Evolutionary conservation across 2,113 vertebrate species (phyloP), one percentile per base, ranked within the genome.

Genomic region (Dissostichus mawsoni): DNA sequence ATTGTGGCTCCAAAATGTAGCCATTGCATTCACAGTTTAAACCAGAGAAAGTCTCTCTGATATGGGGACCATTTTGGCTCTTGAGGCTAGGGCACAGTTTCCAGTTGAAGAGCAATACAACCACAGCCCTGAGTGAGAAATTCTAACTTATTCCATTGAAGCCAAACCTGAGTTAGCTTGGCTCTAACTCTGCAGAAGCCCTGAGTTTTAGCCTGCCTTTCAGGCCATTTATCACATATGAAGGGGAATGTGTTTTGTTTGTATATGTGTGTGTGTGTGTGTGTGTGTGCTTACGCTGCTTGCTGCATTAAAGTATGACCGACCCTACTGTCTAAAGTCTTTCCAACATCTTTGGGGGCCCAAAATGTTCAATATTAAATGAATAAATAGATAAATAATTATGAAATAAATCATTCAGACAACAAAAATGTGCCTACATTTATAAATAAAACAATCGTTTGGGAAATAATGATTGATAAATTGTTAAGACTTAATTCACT

Each of bases 111-210:
- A 70, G 80, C 41, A 52, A 78, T 63, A 83, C 72, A 66, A 88
- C 84, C 87, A 72, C 85, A 89, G 75, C 88, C 90, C 92, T 90
- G 90, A 90, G 89, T 79, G 80, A 87, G 76, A 79, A 80, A 82
- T 73, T 81, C 74, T 23, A 55, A 73, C 82, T 57, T 76, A 59
- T 64, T 85, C 86, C 67, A 76, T 79, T 73, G 7, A 84, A 87
- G 80, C 85, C 83, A 86, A 87, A 90, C 87, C 90, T 90, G 93
- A 91, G 92, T 85, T 87, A 83, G 86, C 84, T 71, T 5, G 29
- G 86, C 83, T 82, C 78, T 88, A 85, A 88, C 85, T 81, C 90
- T 91, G 88, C 88, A 79, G 81, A 87, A 92, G 93, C 89, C 93
- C 92, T 94, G 93, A 94, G 93, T 86, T 90, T 58, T 56, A 86